These are phyloP conservation scores for Pycnonotus jocosus DNA, from an alignment of 2,113 vertebrate genomes.

Conservation along the genomic window DNA sequence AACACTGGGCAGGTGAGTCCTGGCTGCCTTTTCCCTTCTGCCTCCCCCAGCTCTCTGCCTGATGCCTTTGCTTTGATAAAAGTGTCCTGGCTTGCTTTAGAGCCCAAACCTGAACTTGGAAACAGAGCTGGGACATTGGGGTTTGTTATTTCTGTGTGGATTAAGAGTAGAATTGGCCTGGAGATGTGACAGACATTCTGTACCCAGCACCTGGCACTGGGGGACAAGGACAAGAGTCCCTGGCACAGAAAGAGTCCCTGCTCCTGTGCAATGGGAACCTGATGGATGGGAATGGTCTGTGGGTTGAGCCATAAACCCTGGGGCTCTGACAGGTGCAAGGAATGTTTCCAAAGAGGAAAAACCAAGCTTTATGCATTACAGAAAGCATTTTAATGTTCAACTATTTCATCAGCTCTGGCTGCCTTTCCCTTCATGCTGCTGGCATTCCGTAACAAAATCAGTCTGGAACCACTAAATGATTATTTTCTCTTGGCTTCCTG, in stretches of 20 bases:
- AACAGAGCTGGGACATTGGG: neutral
- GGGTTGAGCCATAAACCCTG: neutral
- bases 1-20: conserved; percentile 89
- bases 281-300: neutral
- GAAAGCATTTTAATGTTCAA: neutral
- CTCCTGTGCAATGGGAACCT: neutral
- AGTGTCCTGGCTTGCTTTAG: neutral
- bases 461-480: neutral
- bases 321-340: neutral
- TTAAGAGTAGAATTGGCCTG: neutral
- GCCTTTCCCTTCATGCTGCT: neutral
- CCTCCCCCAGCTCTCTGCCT: neutral
- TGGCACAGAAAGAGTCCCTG: neutral
- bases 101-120: neutral
- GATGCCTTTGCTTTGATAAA: fast-evolving
- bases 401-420: neutral
- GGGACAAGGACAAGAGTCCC: neutral
- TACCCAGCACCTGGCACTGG: neutral
- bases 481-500: neutral
- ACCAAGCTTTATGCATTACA: neutral
- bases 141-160: neutral
- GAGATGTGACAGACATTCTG: neutral
- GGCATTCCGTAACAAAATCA: neutral
- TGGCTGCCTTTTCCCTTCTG: neutral
- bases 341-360: neutral